Evolutionary conservation across 1,140 invertebrate species (phyloP), one percentile per base, ranked within the genome.

Genomic region (Drosophila obscura): DNA sequence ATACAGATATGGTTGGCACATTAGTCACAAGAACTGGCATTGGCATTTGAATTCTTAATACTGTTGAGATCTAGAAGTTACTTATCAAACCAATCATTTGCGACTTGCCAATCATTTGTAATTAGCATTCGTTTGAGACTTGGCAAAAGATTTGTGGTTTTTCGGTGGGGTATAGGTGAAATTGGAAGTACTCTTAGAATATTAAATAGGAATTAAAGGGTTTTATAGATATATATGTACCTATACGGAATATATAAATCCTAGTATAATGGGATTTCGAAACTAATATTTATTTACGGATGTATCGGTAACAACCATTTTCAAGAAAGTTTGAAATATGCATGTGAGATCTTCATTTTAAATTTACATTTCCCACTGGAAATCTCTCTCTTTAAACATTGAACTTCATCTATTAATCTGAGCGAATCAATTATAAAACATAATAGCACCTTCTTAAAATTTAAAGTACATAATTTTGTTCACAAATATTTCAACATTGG

Each of bases 11-110:
- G 11, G 11, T 39, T 39, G 0, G 35, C 35, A 58, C 35, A 71
- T 69, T 71, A 71, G 67, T 71, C 67, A 73, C 19, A 59, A 59
- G 59, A 63, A 60, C 65, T 81, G 15, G 19, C 28, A 50, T 46
- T 45, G 43, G 5, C 26, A 66, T 66, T 74, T 57, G 35, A 60
- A 74, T 65, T 51, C 28, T 66, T 53, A 57, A 19, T 39, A 19
- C 31, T 43, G 43, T 11, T 11, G 24, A 57, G 68, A 50, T 68
- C 63, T 31, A 35, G 24, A 51, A 35, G 43, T 19, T n/a, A 45
- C 46, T 39, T 13, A 39, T 39, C 35, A 11, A 65, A 64, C 51
- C 46, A 13, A 52, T 45, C 48, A 65, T 26, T 45, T 57, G 24
- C 35, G 9, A 28, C 50, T 49, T 68, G 51, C 67, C 64, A 69